These are phyloP conservation scores for Cheilosia variabilis DNA, from an alignment of 2,888 invertebrate genomes.

Conservation along the genomic window DNA sequence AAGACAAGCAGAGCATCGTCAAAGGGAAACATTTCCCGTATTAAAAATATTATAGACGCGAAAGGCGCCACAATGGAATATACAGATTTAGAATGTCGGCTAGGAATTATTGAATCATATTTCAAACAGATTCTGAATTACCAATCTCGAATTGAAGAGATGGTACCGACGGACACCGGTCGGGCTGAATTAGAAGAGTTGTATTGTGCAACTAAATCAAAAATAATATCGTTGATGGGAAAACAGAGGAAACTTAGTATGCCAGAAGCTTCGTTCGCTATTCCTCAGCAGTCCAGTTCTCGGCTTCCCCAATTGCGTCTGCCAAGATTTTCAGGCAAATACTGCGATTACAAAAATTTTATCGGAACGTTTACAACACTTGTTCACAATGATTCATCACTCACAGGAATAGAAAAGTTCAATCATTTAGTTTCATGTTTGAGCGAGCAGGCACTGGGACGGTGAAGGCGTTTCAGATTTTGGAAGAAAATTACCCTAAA, in stretches of 20 bases:
- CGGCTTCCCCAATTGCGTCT: neutral
- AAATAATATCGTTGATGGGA: neutral
- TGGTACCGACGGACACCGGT: neutral
- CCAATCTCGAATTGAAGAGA: neutral
- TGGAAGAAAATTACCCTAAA: too few relatives aligned
- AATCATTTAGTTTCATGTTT: too few relatives aligned
- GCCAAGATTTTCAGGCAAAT: constrained; percentile 1
- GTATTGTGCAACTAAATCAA: neutral
- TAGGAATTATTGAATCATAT: too few relatives aligned
- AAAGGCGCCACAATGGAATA: too few relatives aligned
- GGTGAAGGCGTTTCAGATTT: too few relatives aligned
- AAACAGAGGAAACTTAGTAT: neutral
- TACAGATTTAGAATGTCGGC: too few relatives aligned
- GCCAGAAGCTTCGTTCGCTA: neutral
- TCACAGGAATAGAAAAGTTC: neutral
- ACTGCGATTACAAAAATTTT: constrained; percentile 3
- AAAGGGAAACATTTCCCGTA: too few relatives aligned
- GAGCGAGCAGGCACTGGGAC: too few relatives aligned
- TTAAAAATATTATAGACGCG: too few relatives aligned
- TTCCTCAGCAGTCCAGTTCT: neutral
- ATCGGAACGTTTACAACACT: constrained; percentile 1
- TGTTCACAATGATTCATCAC: neutral
- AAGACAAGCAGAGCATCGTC: too few relatives aligned
- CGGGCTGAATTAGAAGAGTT: neutral
- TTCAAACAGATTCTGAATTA: neutral